Evolutionary conservation across 2,113 vertebrate species (phyloP).

Genomic region (Phycodurus eques): DNA sequence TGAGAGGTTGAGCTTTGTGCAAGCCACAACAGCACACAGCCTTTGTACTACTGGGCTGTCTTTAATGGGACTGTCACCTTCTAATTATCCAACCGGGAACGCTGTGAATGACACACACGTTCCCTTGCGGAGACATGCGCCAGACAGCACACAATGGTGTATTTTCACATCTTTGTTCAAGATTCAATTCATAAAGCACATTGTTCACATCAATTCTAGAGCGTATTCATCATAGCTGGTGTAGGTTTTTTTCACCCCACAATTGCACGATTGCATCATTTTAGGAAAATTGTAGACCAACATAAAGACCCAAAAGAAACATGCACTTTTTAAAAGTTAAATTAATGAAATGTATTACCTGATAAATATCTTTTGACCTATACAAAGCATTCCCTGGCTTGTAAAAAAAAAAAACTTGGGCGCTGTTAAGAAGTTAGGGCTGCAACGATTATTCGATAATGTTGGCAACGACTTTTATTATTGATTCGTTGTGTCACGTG

Average conservation of each 20-base stretch:
- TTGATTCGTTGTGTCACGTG: no score
- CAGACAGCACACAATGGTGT: conserved; percentile 4
- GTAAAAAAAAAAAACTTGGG: no score
- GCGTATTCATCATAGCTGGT: background rate
- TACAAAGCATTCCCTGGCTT: no score
- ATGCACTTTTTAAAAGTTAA: background rate
- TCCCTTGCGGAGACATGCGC: conserved; percentile 4
- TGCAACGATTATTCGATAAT: no score
- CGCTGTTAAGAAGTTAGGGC: no score
- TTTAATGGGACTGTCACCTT: conserved; percentile 68
- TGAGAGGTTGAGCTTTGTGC: conserved; percentile 52
- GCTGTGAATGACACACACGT: conserved; percentile 27
- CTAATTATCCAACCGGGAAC: conserved; percentile 60
- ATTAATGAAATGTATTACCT: no score
- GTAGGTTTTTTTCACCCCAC: background rate
- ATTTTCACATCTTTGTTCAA: background rate
- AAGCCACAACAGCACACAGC: conserved; percentile 54
- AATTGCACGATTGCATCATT: background rate
- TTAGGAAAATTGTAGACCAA: background rate
- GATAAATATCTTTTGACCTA: no score
- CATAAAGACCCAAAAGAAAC: no score
- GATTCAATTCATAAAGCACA: background rate
- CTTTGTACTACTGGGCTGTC: conserved; percentile 42
- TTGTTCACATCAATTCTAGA: background rate
- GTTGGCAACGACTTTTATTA: no score